Conservation (phyloP, 2,888 invertebrate species). For the Drosophila affinis region DNA sequence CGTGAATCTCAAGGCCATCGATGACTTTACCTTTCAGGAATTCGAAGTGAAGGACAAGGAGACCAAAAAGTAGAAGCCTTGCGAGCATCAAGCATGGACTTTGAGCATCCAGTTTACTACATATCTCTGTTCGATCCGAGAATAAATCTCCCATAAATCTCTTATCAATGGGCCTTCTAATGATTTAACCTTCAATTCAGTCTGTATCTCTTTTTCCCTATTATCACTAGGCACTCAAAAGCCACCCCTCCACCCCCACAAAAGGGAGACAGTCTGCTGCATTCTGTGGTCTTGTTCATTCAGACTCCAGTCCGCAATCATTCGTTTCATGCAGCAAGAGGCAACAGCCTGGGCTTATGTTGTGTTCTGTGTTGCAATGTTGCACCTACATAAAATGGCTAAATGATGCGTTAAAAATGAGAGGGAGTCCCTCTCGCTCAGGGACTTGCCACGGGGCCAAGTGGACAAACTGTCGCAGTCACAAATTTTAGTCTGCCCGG, state of each 20-base stretch:
- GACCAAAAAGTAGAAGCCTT: not conserved
- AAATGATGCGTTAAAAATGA: constrained; percentile 74
- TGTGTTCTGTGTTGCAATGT: constrained; percentile 51
- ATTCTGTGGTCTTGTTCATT: constrained; percentile 60
- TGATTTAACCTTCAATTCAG: not conserved
- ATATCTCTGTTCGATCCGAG: no score
- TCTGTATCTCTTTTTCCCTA: not conserved
- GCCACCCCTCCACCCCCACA: not conserved
- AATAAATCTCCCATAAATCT: not conserved
- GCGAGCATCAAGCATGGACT: no score
- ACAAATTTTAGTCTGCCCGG: constrained; percentile 70
- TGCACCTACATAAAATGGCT: constrained; percentile 73
- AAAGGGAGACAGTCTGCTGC: constrained; percentile 19
- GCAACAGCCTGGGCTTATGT: constrained; percentile 37
- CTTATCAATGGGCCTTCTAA: not conserved
- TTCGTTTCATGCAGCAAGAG: constrained; percentile 21
- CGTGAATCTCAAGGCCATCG: constrained; percentile 47
- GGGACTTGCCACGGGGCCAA: not conserved
- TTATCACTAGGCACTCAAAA: not conserved
- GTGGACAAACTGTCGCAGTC: constrained; percentile 73
- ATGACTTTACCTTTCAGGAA: constrained; percentile 47
- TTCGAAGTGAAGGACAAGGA: constrained; percentile 47
- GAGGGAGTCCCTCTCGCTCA: constrained; percentile 11
- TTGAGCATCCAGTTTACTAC: no score
- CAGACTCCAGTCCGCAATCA: constrained; percentile 26